Evolutionary conservation across 2,888 invertebrate genomes (phyloP), one percentile per base, ranked within the genome.

Genomic region (Zygaena filipendulae): DNA sequence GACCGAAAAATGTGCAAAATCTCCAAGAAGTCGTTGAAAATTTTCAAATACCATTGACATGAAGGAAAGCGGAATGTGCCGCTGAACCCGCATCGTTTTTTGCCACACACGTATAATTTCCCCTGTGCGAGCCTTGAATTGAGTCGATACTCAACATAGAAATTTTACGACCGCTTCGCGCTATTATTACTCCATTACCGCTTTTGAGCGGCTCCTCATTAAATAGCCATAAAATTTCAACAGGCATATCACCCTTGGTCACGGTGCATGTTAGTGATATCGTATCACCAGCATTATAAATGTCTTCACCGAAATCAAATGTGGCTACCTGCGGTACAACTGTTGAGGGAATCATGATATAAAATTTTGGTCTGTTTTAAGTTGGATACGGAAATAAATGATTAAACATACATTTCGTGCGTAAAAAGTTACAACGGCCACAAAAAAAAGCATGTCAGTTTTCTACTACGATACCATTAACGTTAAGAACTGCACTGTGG

Each of bases 161-260:
- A 29, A 83, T 84, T 43, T 85, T 84, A 16, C 16, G 16, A 16
- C 16, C 16, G 16, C 16, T 16, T 6, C 16, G 16, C 16, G 16
- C 16, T 6, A 16, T 16, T 16, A 16, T 16, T 4, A 82, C 13
- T 84, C 83, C 23, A 77, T 64, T 45, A 83, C 84, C 84, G 55
- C 29, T 58, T 40, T 48, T 57, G 12, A 82, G 47, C 10, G 53
- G 41, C 34, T 58, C 56, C 29, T 63, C 71, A 41, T 83, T 80
- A 47, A 85, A 82, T 39, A 74, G 84, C 92, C 92, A 92, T 25
- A 82, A 81, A 34, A 93, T 88, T 40, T 83, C 83, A 33, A 93
- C 74, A 6, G 92, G 92, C 38, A 87, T 63, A 59, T 93, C 92
- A 16, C 92, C 91, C 60, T 89, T 88, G 43, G 82, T 84, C 13